Evolutionary conservation across 2,113 vertebrate genomes (phyloP).

Genomic region (Apodemus speciosus): DNA sequence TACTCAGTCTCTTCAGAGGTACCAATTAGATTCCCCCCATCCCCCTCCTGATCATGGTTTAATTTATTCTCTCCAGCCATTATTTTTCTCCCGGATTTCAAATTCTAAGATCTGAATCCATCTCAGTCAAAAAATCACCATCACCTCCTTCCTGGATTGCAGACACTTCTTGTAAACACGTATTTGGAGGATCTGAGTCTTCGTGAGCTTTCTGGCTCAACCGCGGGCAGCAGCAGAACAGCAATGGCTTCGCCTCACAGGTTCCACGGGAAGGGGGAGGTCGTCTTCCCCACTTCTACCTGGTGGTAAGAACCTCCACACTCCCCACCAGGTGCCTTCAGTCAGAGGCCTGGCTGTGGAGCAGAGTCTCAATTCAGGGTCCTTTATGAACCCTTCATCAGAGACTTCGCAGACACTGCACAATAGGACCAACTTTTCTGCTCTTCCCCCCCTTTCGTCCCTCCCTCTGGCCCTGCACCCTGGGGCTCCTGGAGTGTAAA

Average conservation of each 20-base stretch:
- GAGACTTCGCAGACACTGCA: neutral
- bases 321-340: neutral
- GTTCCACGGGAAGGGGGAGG: too few relatives aligned
- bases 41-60: neutral
- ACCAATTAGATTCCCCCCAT: too few relatives aligned
- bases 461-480: neutral
- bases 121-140: neutral
- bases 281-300: neutral
- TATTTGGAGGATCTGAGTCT: neutral
- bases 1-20: neutral
- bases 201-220: neutral
- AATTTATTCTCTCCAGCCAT: neutral
- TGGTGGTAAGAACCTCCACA: neutral
- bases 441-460: neutral
- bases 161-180: neutral
- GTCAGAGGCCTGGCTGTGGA: neutral
- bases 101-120: neutral
- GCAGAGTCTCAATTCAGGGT: neutral
- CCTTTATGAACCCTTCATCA: neutral
- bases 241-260: neutral
- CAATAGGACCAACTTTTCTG: neutral
- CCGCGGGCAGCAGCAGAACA: neutral
- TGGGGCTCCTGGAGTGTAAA: rapidly evolving
- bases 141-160: neutral
- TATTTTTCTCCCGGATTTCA: neutral